These are phyloP conservation scores for Sympetrum striolatum DNA, from an alignment of 2,888 invertebrate genomes.

Conservation along the genomic window DNA sequence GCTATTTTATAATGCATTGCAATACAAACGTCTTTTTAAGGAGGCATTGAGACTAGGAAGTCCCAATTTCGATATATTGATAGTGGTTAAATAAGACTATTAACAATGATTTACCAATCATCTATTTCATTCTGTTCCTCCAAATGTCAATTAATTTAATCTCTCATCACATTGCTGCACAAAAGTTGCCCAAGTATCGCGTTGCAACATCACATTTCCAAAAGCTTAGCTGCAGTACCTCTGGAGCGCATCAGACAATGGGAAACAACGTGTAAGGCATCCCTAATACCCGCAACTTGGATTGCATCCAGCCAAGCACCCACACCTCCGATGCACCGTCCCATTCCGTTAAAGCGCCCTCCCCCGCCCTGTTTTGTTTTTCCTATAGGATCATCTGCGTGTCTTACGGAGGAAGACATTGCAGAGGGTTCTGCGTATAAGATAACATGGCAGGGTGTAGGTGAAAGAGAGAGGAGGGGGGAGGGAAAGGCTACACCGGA, in stretches of 20 bases:
- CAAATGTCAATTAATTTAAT: no score
- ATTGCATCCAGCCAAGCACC: background rate
- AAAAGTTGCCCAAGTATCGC: background rate
- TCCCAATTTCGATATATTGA: no score
- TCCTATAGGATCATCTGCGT: background rate
- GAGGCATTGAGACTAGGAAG: no score
- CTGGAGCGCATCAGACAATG: background rate
- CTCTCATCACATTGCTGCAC: no score
- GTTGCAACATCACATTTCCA: background rate
- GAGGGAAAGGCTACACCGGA: background rate
- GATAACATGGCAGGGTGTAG: background rate
- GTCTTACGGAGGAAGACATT: background rate
- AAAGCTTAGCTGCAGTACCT: background rate
- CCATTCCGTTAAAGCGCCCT: background rate
- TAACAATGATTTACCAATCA: no score
- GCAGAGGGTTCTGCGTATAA: background rate
- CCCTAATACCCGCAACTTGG: background rate
- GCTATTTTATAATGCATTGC: no score
- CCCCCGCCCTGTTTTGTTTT: background rate
- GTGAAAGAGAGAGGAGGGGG: background rate
- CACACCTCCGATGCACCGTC: background rate
- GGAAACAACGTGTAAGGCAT: background rate
- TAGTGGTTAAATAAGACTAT: no score
- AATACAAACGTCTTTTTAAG: no score
- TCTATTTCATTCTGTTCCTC: no score